Percentiles rank a stretch among this genome's conserved stretches.
Evolutionary conservation across 2,888 invertebrate genomes (phyloP).

Genomic region (Cristatella mucedo): DNA sequence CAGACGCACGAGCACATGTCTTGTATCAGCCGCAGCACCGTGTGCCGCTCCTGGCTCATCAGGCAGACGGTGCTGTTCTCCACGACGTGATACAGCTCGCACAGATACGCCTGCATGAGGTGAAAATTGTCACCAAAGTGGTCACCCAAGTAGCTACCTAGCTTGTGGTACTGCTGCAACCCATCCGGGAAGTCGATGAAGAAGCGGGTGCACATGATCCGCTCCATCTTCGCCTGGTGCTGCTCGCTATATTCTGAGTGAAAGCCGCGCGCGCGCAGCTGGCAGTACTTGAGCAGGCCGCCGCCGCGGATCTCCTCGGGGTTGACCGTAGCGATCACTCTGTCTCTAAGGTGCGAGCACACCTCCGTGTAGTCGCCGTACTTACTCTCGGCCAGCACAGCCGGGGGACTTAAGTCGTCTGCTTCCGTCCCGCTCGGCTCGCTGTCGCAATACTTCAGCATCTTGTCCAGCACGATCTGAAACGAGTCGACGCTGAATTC

Average conservation of each 20-base stretch:
- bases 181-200: conserved; percentile 99
- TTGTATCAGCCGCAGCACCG: too few relatives aligned
- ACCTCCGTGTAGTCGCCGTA: conserved; percentile 94
- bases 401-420: too few relatives aligned
- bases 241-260: conserved; percentile 59
- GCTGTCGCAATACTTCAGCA: conserved; percentile 80
- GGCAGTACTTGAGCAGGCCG: conserved; percentile 94
- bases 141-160: conserved; percentile 90
- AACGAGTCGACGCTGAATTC: conserved; percentile 99
- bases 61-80: conserved; percentile 95
- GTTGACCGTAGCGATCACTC: conserved; percentile 88
- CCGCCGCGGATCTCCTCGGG: conserved; percentile 99
- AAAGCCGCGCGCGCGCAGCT: conserved; percentile 83
- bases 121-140: conserved; percentile 60
- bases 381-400: conserved; percentile 87
- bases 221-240: conserved; percentile 74
- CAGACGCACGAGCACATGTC: too few relatives aligned
- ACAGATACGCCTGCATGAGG: conserved; percentile 86
- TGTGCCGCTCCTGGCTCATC: conserved; percentile 98
- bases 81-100: conserved; percentile 83
- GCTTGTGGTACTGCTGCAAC: conserved; percentile 76
- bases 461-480: conserved; percentile 88
- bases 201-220: conserved; percentile 99
- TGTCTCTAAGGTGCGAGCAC: conserved; percentile 80
- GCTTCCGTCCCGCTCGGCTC: too few relatives aligned